Evolutionary conservation across 1,140 invertebrate species (phyloP), one percentile per base, ranked within the genome.

Genomic region (Pseudoatta argentina): DNA sequence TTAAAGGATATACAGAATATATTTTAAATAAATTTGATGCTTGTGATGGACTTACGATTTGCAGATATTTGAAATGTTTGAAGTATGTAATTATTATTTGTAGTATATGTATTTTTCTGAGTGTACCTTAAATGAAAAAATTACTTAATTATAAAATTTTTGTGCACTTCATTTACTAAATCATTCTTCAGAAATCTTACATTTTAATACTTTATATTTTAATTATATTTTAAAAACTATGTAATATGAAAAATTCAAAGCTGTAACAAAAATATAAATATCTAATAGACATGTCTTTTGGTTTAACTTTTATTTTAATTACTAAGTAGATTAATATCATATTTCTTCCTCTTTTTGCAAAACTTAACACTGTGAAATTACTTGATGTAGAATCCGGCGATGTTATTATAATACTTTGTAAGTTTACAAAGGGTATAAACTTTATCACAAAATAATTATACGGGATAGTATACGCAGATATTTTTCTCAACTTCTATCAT

Each of bases 401-500:
- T 16, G 39, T 24, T 71, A 24, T 69, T 69, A 71, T 24, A 71
- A 71, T 48, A 44, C 6, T 24, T 4, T 16, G 39, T 16, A 71
- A 71, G 39, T 71, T 24, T 71, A 71, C 67, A 48, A 71, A 71
- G 39, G 12, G 30, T 71, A 24, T 21, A 48, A 71, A 71, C 39
- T 71, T 71, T 24, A 48, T 24, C 12, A 16, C 39, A 16, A 71
- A 71, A 71, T 71, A 51, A 72, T 72, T 69, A 51, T 18, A 16
- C 39, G 27, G 48, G 14, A 30, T 72, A 16, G 21, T 51, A 53
- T 30, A 27, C 16, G 16, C 24, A 14, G 44, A 72, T 27, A 18
- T 72, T 72, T 72, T 53, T 53, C 24, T 48, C 16, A 72, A 72
- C 44, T 48, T 71, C 0, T 27, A 12, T 72, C 44, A 24, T 72